phyloP scores from a whole-genome alignment of 2,797 vertebrate genomes.

The Yasuhikotakia modesta region DNA sequence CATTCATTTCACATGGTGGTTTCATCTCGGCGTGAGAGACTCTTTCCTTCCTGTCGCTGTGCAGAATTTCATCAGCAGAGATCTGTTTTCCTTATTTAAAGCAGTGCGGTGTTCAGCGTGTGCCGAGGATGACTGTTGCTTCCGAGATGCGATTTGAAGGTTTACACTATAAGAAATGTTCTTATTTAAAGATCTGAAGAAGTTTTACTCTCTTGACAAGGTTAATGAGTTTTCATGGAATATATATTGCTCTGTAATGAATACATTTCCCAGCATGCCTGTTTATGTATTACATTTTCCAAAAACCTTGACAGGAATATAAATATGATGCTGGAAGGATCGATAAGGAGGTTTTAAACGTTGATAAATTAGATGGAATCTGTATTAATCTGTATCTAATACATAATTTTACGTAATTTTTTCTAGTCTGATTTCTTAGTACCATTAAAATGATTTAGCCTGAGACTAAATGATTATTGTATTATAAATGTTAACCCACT shows the following conservation, averaged over 20 bases:
- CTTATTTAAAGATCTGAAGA: not conserved
- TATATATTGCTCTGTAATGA: too few species aligned
- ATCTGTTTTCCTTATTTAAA: too few species aligned
- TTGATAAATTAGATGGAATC: too few species aligned
- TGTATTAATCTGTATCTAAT: too few species aligned
- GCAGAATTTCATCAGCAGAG: conserved; percentile 6
- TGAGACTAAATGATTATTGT: too few species aligned
- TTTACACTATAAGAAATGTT: not conserved
- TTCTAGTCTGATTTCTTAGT: too few species aligned
- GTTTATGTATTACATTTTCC: not conserved
- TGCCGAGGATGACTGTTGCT: not conserved
- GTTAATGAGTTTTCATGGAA: conserved; percentile 17
- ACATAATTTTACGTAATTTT: too few species aligned
- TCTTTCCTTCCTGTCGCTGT: not conserved
- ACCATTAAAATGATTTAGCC: too few species aligned
- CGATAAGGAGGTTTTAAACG: too few species aligned
- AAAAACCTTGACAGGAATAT: not conserved
- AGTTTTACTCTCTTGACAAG: not conserved
- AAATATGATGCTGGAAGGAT: conserved; percentile 5
- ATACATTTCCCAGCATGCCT: not conserved
- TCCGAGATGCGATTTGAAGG: not conserved
- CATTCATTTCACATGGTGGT: not conserved
- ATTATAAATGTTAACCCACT: too few species aligned
- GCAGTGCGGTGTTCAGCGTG: not conserved
- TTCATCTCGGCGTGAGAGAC: conserved; percentile 8